A percentile compares a stretch with the other conserved stretches of the same genome.
These are phyloP conservation scores for Brachyalestes nurse DNA, from an alignment of 2,797 vertebrate species.

Conservation along the genomic window DNA sequence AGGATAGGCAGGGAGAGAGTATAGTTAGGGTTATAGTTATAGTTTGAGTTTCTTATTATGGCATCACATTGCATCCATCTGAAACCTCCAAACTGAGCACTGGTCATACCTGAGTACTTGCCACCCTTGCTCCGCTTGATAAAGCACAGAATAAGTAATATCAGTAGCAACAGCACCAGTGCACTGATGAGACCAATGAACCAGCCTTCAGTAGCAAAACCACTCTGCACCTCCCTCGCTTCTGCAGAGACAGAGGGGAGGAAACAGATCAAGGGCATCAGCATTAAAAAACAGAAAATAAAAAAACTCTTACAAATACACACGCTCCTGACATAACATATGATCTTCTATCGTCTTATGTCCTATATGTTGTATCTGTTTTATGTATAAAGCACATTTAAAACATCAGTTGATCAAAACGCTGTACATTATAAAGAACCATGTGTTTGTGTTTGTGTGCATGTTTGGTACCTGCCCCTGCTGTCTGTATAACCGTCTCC, in stretches of 20 bases:
- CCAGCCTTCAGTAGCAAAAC: conserved; percentile 88
- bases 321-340: not conserved
- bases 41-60: too few species aligned
- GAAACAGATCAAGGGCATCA: not conserved
- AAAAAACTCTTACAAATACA: not conserved
- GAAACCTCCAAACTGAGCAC: not conserved
- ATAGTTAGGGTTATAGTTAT: too few species aligned
- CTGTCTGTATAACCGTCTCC: conserved; percentile 75
- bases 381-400: too few species aligned
- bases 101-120: conserved; percentile 86
- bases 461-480: conserved; percentile 74
- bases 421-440: too few species aligned
- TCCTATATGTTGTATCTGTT: too few species aligned
- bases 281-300: not conserved
- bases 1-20: too few species aligned
- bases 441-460: not conserved
- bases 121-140: conserved; percentile 93
- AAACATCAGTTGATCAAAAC: not conserved
- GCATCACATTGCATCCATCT: too few species aligned
- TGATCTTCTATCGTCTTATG: too few species aligned
- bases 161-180: conserved; percentile 82
- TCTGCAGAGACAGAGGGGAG: conserved; percentile 54
- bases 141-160: conserved; percentile 90
- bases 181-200: conserved; percentile 90
- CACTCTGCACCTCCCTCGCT: conserved; percentile 60